Conservation (phyloP, 2,797 vertebrate genomes). For the Xiphorhynchus erythropygius region DNA sequence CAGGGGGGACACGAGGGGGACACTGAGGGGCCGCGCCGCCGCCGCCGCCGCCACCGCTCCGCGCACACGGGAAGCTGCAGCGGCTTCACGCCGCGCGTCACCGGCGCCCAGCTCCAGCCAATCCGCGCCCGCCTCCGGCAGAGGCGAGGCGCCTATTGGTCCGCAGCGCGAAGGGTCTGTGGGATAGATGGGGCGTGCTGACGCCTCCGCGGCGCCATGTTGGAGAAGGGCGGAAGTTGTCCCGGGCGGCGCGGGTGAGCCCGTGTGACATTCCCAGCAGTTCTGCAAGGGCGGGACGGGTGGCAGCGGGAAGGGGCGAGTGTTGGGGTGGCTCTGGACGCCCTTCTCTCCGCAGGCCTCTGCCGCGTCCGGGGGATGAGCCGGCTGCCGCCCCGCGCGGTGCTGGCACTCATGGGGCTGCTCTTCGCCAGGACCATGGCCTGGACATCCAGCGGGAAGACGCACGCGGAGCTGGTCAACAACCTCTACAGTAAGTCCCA, state of each 20-base stretch:
- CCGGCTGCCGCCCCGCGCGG: conserved; percentile 60
- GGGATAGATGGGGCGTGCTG: accelerated
- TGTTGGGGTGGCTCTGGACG: neutral
- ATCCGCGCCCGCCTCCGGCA: accelerated
- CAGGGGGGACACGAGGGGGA: neutral
- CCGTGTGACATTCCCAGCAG: accelerated
- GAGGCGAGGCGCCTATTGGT: neutral
- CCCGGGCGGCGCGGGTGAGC: neutral
- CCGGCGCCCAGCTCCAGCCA: neutral
- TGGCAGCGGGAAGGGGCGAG: accelerated
- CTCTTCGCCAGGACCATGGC: conserved; percentile 88
- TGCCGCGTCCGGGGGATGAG: conserved; percentile 77
- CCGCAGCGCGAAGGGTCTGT: accelerated
- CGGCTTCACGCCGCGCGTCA: neutral
- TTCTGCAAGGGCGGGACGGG: accelerated
- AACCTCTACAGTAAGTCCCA: conserved; percentile 83
- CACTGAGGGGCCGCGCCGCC: neutral
- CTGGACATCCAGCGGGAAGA: conserved; percentile 90
- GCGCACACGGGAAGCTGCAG: neutral
- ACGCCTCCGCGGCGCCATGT: neutral
- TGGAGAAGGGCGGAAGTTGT: neutral
- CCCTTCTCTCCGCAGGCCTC: neutral
- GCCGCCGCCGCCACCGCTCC: neutral
- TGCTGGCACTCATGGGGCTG: conserved; percentile 86
- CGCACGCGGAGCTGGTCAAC: conserved; percentile 85